These are phyloP conservation scores for Luehdorfia chinensis DNA, from an alignment of 1,140 invertebrate genomes.

Conservation along the genomic window DNA sequence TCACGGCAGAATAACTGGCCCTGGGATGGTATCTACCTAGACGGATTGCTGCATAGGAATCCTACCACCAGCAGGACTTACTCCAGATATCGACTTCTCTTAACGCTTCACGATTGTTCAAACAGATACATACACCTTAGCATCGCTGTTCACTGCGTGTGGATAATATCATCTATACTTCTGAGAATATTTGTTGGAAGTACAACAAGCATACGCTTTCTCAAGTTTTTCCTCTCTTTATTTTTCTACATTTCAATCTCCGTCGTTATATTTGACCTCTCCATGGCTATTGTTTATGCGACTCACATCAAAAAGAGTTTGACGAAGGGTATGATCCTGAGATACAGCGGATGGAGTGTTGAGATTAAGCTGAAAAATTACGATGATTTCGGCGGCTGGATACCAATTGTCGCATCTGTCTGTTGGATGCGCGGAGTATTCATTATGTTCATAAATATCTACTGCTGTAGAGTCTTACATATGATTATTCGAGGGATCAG, in stretches of 20 bases:
- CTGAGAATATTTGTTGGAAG: conserved; percentile 25
- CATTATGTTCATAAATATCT: conserved; percentile 44
- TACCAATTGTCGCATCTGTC: conserved; percentile 40
- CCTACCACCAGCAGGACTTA: too few species aligned
- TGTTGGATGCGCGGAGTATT: conserved; percentile 51
- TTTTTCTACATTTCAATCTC: conserved; percentile 36
- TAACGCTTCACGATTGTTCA: too few species aligned
- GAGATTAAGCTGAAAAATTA: conserved; percentile 39
- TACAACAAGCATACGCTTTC: conserved; percentile 18
- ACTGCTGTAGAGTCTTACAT: conserved; percentile 36
- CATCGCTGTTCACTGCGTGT: conserved; percentile 41
- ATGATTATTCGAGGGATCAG: conserved; percentile 31
- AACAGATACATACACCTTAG: conserved; percentile 20
- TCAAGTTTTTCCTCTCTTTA: conserved; percentile 31
- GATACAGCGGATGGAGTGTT: conserved; percentile 59
- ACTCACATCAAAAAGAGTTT: conserved; percentile 59
- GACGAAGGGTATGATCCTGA: conserved; percentile 58
- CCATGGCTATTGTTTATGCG: conserved; percentile 58
- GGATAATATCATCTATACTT: conserved; percentile 38
- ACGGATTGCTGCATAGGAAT: too few species aligned
- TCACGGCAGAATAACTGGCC: too few species aligned
- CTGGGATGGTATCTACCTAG: too few species aligned
- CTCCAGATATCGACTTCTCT: too few species aligned
- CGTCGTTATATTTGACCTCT: conserved; percentile 49
- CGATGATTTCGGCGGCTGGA: conserved; percentile 54